These are phyloP conservation scores for Biston stratarius DNA, from an alignment of 2,888 invertebrate species.

Conservation along the genomic window DNA sequence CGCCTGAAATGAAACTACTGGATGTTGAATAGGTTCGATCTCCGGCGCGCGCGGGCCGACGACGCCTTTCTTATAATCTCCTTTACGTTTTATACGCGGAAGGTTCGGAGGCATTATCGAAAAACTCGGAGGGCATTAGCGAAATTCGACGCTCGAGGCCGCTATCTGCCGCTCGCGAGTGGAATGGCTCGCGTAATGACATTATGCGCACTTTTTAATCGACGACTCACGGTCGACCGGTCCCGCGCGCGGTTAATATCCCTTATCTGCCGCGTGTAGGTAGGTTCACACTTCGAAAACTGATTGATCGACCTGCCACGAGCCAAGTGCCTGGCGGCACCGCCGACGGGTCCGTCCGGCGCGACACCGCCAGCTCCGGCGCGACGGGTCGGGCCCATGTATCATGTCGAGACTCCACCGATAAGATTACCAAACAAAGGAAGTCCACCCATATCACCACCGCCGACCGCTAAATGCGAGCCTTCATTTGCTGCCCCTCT, in stretches of 20 bases:
- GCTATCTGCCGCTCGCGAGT: conserved; percentile 63
- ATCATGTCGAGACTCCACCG: conserved; percentile 81
- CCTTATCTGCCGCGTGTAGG: conserved; percentile 60
- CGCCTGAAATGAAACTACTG: conserved; percentile 53
- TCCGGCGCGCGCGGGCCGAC: conserved; percentile 14
- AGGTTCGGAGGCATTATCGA: conserved; percentile 61
- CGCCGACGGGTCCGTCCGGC: not conserved
- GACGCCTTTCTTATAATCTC: conserved; percentile 58
- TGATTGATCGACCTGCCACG: conserved; percentile 62
- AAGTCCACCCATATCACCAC: conserved; percentile 85
- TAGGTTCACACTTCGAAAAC: conserved; percentile 59
- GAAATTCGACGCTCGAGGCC: conserved; percentile 59
- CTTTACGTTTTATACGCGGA: conserved; percentile 58
- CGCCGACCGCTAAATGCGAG: conserved; percentile 80
- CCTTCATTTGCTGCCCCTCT: conserved; percentile 79
- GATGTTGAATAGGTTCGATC: conserved; percentile 46
- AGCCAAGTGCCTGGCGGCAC: conserved; percentile 34
- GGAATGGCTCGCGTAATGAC: conserved; percentile 67
- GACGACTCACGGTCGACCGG: conserved; percentile 69
- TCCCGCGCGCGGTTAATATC: conserved; percentile 61
- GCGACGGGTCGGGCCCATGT: conserved; percentile 73
- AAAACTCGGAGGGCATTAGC: conserved; percentile 64
- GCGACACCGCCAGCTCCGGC: conserved; percentile 42
- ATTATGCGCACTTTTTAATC: conserved; percentile 77
- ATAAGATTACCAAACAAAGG: conserved; percentile 86